Evolutionary conservation across 2,888 invertebrate genomes (phyloP).

Genomic region (Terebella lapidaria): DNA sequence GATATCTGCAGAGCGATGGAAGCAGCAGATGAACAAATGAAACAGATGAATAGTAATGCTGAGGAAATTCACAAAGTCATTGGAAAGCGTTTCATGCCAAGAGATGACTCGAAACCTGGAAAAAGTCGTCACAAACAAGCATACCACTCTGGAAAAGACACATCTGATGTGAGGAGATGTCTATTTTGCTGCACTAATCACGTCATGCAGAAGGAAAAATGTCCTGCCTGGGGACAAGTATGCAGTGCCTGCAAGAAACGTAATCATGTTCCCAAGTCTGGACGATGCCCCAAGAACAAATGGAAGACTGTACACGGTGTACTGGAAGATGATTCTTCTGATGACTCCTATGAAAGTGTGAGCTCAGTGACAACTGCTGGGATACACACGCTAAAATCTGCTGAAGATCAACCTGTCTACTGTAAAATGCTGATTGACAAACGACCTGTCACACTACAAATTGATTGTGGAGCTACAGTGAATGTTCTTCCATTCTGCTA

Average conservation of each 20-base stretch:
- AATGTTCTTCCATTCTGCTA: conserved; percentile 7
- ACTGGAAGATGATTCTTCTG: background rate
- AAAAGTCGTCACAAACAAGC: background rate
- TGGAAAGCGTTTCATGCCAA: background rate
- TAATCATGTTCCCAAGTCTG: conserved; percentile 1
- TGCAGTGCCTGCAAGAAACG: background rate
- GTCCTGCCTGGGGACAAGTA: conserved; percentile 1
- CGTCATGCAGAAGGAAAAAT: background rate
- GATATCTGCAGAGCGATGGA: background rate
- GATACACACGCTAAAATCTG: background rate
- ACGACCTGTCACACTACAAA: conserved; percentile 8
- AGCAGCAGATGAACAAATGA: background rate
- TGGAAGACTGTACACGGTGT: background rate
- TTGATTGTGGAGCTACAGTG: conserved; percentile 14
- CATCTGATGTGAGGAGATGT: background rate
- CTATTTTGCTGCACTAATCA: background rate
- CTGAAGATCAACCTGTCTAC: background rate
- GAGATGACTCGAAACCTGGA: background rate
- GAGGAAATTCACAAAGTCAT: background rate
- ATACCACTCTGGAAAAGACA: too few relatives aligned
- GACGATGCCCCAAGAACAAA: background rate
- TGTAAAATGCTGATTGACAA: background rate
- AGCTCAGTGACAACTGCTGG: background rate
- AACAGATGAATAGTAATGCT: background rate
- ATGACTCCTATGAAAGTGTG: background rate